These are phyloP conservation scores for Dynastes maya DNA, from an alignment of 2,888 invertebrate genomes.

Conservation along the genomic window DNA sequence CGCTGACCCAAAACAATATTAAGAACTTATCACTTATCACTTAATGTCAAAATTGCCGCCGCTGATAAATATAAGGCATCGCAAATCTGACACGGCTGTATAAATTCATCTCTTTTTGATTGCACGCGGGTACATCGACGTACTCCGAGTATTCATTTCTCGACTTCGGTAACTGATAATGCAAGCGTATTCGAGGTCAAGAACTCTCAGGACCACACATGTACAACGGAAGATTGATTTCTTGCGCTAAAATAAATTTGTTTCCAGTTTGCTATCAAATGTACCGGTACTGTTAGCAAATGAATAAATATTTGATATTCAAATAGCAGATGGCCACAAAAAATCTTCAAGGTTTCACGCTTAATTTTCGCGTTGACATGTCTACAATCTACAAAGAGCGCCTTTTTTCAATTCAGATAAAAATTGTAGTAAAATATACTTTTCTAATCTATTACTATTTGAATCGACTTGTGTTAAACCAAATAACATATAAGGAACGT, in stretches of 20 bases:
- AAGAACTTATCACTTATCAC: slow-evolving; percentile 1
- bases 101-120: neutral
- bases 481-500: too few relatives aligned
- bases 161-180: slow-evolving; percentile 23
- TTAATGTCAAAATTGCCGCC: slow-evolving; percentile 6
- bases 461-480: too few relatives aligned
- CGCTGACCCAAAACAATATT: neutral
- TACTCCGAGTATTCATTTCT: slow-evolving; percentile 18
- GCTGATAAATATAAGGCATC: neutral
- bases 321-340: slow-evolving; percentile 33
- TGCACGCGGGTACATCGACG: neutral
- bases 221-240: slow-evolving; percentile 15
- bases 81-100: neutral
- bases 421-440: neutral
- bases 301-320: slow-evolving; percentile 34
- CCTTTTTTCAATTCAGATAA: neutral
- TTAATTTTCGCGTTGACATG: neutral
- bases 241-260: slow-evolving; percentile 41
- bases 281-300: slow-evolving; percentile 23
- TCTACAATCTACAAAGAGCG: too few relatives aligned
- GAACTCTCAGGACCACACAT: slow-evolving; percentile 19
- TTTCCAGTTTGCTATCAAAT: slow-evolving; percentile 34
- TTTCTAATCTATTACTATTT: too few relatives aligned
- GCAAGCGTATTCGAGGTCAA: slow-evolving; percentile 32
- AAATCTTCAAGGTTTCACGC: slow-evolving; percentile 19